Evolutionary conservation across 2,888 invertebrate genomes (phyloP).

Genomic region (Limnephilus auricula): DNA sequence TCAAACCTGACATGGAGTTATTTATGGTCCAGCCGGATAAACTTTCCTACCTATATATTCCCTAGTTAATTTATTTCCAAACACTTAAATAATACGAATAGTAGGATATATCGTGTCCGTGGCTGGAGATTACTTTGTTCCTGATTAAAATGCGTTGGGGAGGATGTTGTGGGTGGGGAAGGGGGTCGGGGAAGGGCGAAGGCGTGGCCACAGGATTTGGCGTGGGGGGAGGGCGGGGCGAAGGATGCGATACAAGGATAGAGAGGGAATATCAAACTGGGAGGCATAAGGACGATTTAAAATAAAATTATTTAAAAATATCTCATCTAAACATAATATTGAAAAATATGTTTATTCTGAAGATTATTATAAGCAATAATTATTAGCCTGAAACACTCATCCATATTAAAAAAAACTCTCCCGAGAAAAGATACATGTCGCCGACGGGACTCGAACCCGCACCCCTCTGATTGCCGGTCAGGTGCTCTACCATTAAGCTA

Average conservation of each 20-base stretch:
- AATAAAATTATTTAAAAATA: not conserved
- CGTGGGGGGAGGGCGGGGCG: slow-evolving; percentile 30
- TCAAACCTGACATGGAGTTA: not conserved
- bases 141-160: slow-evolving; percentile 12
- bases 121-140: slow-evolving; percentile 6
- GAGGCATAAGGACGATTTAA: not conserved
- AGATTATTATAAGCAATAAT: no score
- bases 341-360: no score
- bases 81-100: slow-evolving; percentile 8
- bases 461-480: no score
- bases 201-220: slow-evolving; percentile 34
- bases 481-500: no score
- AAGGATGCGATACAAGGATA: slow-evolving; percentile 47
- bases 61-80: slow-evolving; percentile 21
- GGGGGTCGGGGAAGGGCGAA: not conserved
- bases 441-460: no score
- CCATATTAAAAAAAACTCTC: no score
- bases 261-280: slow-evolving; percentile 37
- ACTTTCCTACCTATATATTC: not conserved
- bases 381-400: no score
- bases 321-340: no score
- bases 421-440: no score
- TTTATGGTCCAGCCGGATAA: not conserved
- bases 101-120: not conserved
- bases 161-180: not conserved